Evolutionary conservation across 2,888 invertebrate genomes (phyloP), one percentile per base, ranked within the genome.

Genomic region (Actias luna): DNA sequence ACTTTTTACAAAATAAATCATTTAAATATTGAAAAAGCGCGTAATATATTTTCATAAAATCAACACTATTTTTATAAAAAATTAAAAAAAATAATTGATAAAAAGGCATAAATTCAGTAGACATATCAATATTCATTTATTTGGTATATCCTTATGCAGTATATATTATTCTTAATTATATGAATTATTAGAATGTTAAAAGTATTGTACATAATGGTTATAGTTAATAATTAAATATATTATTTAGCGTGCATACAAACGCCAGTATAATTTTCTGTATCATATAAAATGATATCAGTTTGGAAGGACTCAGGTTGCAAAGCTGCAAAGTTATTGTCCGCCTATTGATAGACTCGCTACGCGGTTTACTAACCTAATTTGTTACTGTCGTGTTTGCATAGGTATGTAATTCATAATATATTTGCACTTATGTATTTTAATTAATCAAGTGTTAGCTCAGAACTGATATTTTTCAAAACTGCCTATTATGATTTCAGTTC

Each of bases 361-460:
- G 70, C 81, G 78, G 76, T 75, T 85, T 85, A 83, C 79, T 83
- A 83, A 82, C 74, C 78, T 81, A 81, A 83, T 84, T 82, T 78
- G 75, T 76, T 75, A 75, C 79, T 82, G 80, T 80, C 76, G 69
- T 76, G 76, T 82, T 82, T 78, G 74, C 78, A 76, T 77, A 74
- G 71, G 74, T 77, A 7, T 33, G n/a, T 33, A 7, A 33, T 33
- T 7, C 78, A 80, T 73, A 76, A 69, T 71, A n/a, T 71, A 77
- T 74, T 65, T 74, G 62, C 75, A 67, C 79, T 76, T 77, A 73
- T 75, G 63, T 75, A 73, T 76, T 80, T 74, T 77, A 75, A 76
- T 81, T 80, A 42, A 36, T 36, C 12, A 16, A 36, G 14, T 16
- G 36, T 36, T 5, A 0, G 4, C 16, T 36, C 14, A 36, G 36